Evolutionary conservation across 2,888 invertebrate genomes (phyloP), one percentile per base, ranked within the genome.

Genomic region (Ichneumon xanthorius): DNA sequence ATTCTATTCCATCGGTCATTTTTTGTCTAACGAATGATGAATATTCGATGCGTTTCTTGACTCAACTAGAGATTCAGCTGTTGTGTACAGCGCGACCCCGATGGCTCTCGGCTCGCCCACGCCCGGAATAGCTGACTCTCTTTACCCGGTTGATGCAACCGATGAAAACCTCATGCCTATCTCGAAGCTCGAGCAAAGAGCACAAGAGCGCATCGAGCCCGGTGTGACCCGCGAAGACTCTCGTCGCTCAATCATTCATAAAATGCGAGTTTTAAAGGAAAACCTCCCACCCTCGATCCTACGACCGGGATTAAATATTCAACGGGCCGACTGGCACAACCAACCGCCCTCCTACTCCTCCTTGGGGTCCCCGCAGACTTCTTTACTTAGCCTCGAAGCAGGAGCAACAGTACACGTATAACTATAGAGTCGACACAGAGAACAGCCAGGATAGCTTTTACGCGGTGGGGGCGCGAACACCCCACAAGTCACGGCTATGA

Each of bases 241-340:
- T 63, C 48, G 73, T 87, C 86, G 88, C 87, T 90, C 89, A 90
- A 91, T 91, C 89, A 90, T 90, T 91, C 90, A 91, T 91, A 91
- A 91, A 91, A 91, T 89, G 88, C 89, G 90, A 89, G 89, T 90
- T 90, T 90, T 87, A 89, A 88, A 88, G 89, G 88, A 88, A 89
- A 88, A 88, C 89, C 88, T 87, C 87, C 87, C 81, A 89, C 88
- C 80, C 50, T 40, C 55, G 84, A 72, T 33, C 48, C 77, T 77
- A 65, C 85, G 81, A 87, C 77, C 81, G 53, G 53, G 78, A 82
- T 91, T 89, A 91, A 91, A 92, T 92, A 92, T 91, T 91, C 91
- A 91, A 80, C 85, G 86, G 78, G 84, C 82, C 48, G 55, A 75
- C 80, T 70, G 81, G 76, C 71, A 55, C 75, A 67, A 84, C 73